Percentiles rank a stretch among this genome's conserved stretches.
Conservation (phyloP, 2,797 vertebrate species). For the Psittacula derbiana region DNA sequence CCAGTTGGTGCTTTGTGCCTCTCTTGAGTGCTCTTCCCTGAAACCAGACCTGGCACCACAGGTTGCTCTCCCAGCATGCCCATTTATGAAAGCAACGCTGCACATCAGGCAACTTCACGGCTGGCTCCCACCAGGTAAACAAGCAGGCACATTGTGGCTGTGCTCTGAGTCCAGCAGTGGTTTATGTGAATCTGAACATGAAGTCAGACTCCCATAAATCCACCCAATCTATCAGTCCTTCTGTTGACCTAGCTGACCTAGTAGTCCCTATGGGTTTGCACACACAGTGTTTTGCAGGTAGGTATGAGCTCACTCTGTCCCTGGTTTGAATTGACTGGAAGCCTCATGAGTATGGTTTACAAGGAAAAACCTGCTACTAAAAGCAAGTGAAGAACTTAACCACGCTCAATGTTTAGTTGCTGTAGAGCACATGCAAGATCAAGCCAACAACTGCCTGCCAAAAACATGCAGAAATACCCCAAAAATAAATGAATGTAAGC, state of each 20-base stretch:
- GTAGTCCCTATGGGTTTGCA: background rate
- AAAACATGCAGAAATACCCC: background rate
- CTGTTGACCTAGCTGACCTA: background rate
- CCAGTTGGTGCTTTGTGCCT: background rate
- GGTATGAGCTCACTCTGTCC: background rate
- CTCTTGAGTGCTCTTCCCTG: background rate
- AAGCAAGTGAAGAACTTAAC: background rate
- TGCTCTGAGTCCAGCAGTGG: background rate
- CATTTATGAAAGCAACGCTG: background rate
- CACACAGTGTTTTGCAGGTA: background rate
- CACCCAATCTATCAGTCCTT: background rate
- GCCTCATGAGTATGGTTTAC: background rate
- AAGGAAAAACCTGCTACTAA: background rate
- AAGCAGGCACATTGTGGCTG: accelerated
- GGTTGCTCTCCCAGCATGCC: accelerated
- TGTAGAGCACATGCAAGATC: background rate
- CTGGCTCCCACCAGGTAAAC: background rate
- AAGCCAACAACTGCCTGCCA: background rate
- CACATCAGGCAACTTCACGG: background rate
- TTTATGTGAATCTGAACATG: background rate
- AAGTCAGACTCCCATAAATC: background rate
- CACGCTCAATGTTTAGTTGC: background rate
- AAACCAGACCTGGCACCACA: background rate
- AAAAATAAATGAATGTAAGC: background rate
- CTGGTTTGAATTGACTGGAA: background rate